Evolutionary conservation across 2,888 invertebrate species (phyloP).

Genomic region (Ceramica pisi): DNA sequence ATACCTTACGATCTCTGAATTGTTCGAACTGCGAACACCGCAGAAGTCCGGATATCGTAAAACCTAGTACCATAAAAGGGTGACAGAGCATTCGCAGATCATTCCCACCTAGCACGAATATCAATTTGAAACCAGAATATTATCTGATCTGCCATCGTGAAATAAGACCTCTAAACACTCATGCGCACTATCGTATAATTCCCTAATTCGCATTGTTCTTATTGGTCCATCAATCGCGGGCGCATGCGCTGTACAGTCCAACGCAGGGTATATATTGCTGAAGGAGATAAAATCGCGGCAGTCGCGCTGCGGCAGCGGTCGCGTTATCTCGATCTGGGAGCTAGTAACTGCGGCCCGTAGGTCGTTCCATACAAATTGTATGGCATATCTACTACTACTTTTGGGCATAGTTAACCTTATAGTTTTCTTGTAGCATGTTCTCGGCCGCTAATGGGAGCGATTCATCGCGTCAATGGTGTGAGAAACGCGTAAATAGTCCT

Average conservation of each 20-base stretch:
- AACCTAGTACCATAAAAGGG: constrained; percentile 52
- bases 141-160: constrained; percentile 65
- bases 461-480: constrained; percentile 84
- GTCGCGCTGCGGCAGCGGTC: constrained; percentile 81
- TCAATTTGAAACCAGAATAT: constrained; percentile 61
- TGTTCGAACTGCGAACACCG: constrained; percentile 38
- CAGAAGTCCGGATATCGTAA: constrained; percentile 52
- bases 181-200: constrained; percentile 67
- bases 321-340: constrained; percentile 85
- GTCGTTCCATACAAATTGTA: constrained; percentile 90
- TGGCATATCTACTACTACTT: constrained; percentile 88
- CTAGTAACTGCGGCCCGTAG: constrained; percentile 83
- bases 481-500: constrained; percentile 76
- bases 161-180: constrained; percentile 66
- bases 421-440: constrained; percentile 86
- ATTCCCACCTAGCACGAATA: constrained; percentile 63
- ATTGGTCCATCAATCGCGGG: constrained; percentile 86
- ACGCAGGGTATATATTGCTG: constrained; percentile 80
- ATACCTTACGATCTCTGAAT: constrained; percentile 43
- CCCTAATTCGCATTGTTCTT: constrained; percentile 84
- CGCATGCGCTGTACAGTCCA: constrained; percentile 79
- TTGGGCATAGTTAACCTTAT: constrained; percentile 90
- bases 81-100: constrained; percentile 57
- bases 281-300: constrained; percentile 83
- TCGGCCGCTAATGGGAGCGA: constrained; percentile 85